Conservation (phyloP, 2,797 vertebrate genomes). For the Podargus strigoides region DNA sequence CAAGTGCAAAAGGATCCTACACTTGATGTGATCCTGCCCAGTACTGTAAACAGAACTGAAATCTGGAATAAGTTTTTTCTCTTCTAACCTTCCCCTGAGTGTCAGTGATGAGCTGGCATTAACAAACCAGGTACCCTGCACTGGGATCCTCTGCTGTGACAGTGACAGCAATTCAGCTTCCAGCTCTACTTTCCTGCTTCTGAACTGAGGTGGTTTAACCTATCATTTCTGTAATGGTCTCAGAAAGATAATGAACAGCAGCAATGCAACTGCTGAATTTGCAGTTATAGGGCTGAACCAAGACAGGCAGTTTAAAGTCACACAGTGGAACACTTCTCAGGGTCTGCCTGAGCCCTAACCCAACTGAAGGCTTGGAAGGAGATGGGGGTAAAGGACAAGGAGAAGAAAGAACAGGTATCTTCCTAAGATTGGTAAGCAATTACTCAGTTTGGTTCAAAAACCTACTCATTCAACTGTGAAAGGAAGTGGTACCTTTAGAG, state of each 20-base stretch:
- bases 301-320: not conserved
- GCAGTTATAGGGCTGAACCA: not conserved
- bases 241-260: not conserved
- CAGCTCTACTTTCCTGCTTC: not conserved
- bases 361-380: not conserved
- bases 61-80: not conserved
- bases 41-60: not conserved
- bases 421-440: not conserved
- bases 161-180: not conserved
- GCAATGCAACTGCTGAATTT: not conserved
- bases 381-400: not conserved
- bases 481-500: constrained; percentile 52
- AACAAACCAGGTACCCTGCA: not conserved
- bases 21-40: not conserved
- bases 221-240: accelerated
- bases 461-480: not conserved
- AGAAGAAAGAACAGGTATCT: not conserved
- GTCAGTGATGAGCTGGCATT: not conserved
- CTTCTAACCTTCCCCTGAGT: not conserved
- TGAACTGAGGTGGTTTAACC: not conserved
- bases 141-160: not conserved
- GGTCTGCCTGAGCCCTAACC: not conserved
- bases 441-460: not conserved
- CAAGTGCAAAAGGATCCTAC: not conserved
- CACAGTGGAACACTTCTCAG: not conserved